Evolutionary conservation across 2,797 vertebrate genomes (phyloP), one percentile per base, ranked within the genome.

Genomic region (Sebastes minor): DNA sequence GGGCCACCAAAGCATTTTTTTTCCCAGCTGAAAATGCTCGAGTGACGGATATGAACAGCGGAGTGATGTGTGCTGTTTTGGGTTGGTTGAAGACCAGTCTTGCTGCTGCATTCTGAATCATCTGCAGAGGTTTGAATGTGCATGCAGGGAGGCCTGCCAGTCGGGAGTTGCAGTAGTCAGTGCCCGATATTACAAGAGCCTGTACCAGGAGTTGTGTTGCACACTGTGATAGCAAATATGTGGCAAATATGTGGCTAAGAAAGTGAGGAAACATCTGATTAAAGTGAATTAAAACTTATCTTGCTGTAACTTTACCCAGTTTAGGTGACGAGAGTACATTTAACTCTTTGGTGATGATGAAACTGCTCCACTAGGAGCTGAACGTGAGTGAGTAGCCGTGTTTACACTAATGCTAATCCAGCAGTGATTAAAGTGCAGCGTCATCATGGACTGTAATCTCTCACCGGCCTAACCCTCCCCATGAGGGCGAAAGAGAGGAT

Each of bases 371-470:
- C 2, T 11, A 30, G 23, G 18, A 56, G 67, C 70, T 81, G 53
- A 78, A 80, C 27, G 53, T 20, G 27, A 55, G 67, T 32, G 60
- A 74, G 38, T 62, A 53, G 49, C 38, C 33, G 67, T 55, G 62
- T 62, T 76, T 13, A 28, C 69, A 28, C 81, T 86, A 82, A 88
- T 86, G 69, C 86, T 93, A 91, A 93, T 92, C 91, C 86, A 64
- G 20, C 32, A 32, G 81, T 38, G 76, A 82, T 86, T 38, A 85
- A 82, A 89, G 75, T 83, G 84, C 91, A 83, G 74, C 42, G 84
- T 92, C 93, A 91, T 92, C 88, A 86, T 32, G 46, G 64, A 60
- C 80, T 68, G 8, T 92, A 91, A 88, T 90, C 89, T 82, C 82
- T 68, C 76, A 57, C 22, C 52, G 14, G 72, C 30, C 66, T 81